Conservation (phyloP, 2,113 vertebrate species). For the Oreochromis aureus region DNA sequence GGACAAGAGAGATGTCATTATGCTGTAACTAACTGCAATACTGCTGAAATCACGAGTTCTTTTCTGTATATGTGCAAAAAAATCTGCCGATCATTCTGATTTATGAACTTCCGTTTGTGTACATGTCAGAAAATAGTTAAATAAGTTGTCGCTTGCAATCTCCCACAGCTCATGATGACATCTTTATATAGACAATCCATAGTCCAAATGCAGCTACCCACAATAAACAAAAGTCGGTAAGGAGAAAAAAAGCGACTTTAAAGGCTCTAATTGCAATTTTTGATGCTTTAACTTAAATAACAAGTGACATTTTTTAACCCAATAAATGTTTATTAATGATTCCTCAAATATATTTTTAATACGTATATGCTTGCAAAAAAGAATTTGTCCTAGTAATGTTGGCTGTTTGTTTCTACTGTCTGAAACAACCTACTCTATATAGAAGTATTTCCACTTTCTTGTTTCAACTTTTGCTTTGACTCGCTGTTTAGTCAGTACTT, state of each 20-base stretch:
- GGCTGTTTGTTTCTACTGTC: not conserved
- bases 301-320: not conserved
- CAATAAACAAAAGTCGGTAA: not conserved
- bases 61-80: not conserved
- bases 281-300: not conserved
- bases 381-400: not conserved
- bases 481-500: not conserved
- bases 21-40: not conserved
- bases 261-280: not conserved
- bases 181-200: not conserved
- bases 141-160: not conserved
- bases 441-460: not conserved
- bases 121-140: not conserved
- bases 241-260: not conserved
- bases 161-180: not conserved
- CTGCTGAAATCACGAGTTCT: not conserved
- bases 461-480: not conserved
- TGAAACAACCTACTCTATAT: not conserved
- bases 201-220: not conserved
- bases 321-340: not conserved
- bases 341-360: not conserved
- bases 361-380: not conserved
- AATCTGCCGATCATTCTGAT: not conserved
- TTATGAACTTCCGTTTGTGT: not conserved
- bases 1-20: not conserved